These are phyloP conservation scores for Drosophila trapezifrons DNA, from an alignment of 1,140 invertebrate genomes.

Conservation along the genomic window DNA sequence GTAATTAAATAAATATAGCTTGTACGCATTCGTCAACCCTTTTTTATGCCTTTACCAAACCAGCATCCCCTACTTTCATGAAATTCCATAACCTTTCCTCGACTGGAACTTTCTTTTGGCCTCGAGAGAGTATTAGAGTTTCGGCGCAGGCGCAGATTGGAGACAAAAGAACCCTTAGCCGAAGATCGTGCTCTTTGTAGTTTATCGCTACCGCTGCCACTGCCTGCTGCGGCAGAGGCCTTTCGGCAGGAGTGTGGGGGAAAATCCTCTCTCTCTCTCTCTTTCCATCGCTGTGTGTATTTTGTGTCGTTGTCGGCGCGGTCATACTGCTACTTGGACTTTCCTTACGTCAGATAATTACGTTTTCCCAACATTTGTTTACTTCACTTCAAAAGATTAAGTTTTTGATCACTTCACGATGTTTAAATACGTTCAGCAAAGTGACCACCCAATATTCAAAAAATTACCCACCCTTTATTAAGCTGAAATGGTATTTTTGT, in stretches of 20 bases:
- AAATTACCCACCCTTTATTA: no score
- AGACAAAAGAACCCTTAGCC: neutral
- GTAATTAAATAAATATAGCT: no score
- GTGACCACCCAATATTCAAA: neutral
- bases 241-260: slow-evolving; percentile 6
- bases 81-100: neutral
- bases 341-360: neutral
- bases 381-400: no score
- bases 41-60: no score
- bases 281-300: neutral
- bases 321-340: neutral
- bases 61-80: neutral
- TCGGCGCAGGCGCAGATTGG: slow-evolving; percentile 1
- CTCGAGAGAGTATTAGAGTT: slow-evolving; percentile 1
- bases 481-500: neutral
- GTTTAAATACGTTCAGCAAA: no score
- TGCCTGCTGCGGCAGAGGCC: slow-evolving; percentile 8
- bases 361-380: no score
- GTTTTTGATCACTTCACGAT: no score
- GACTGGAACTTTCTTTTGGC: slow-evolving; percentile 1
- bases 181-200: neutral
- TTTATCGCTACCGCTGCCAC: neutral
- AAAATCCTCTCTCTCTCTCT: no score
- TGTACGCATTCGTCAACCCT: no score
- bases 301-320: neutral